Evolutionary conservation across 2,113 vertebrate genomes (phyloP).

Genomic region (Hemichromis elongatus): DNA sequence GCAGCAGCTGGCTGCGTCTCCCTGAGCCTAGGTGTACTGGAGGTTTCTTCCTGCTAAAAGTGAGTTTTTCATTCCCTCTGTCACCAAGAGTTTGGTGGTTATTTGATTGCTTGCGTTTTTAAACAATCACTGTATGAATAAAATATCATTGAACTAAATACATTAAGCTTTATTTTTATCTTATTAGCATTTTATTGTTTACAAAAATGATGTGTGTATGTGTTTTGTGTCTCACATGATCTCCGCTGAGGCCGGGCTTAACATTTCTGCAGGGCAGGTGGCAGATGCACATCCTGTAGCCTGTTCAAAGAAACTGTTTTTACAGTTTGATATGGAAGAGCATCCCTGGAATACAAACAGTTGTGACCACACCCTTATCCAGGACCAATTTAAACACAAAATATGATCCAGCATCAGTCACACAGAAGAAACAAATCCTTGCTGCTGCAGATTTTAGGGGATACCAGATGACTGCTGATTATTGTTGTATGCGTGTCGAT

Average conservation of each 20-base stretch:
- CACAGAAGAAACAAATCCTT: neutral
- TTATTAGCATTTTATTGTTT: neutral
- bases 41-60: neutral
- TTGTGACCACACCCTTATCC: neutral
- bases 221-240: conserved; percentile 71
- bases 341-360: neutral
- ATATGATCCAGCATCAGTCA: neutral
- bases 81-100: neutral
- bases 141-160: neutral
- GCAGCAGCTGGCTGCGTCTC: neutral
- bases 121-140: neutral
- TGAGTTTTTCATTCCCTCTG: neutral
- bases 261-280: conserved; percentile 85
- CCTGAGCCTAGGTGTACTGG: neutral
- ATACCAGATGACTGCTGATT: neutral
- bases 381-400: neutral
- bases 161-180: neutral
- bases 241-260: conserved; percentile 78
- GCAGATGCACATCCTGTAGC: conserved; percentile 96
- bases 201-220: neutral
- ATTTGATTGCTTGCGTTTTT: neutral
- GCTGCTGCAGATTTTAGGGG: neutral
- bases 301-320: conserved; percentile 56
- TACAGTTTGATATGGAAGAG: accelerated
- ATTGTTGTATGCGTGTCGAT: neutral